Percentiles rank a stretch among this genome's conserved stretches.
Evolutionary conservation across 2,888 invertebrate species (phyloP).

Genomic region (Phyllotreta striolata): DNA sequence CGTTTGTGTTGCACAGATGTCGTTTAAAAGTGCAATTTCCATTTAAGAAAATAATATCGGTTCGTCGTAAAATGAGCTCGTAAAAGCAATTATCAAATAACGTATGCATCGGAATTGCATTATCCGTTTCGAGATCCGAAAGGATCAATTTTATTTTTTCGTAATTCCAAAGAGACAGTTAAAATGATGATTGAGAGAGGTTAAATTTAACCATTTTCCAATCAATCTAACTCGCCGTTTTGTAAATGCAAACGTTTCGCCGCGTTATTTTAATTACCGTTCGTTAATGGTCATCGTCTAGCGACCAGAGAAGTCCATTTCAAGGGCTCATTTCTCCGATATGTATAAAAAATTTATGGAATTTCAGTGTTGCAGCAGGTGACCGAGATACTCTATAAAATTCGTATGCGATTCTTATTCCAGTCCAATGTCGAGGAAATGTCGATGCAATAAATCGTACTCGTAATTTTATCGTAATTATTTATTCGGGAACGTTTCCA

Average conservation of each 20-base stretch:
- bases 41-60: slow-evolving; percentile 38
- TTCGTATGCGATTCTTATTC: too few species aligned
- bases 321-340: slow-evolving; percentile 22
- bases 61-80: slow-evolving; percentile 15
- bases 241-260: too few species aligned
- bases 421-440: neutral
- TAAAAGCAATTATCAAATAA: neutral
- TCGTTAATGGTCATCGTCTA: neutral
- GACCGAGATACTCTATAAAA: too few species aligned
- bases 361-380: slow-evolving; percentile 26
- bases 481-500: slow-evolving; percentile 26
- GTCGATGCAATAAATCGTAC: neutral
- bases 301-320: slow-evolving; percentile 17
- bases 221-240: too few species aligned
- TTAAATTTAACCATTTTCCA: too few species aligned
- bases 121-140: slow-evolving; percentile 20
- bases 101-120: neutral
- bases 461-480: neutral
- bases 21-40: slow-evolving; percentile 43
- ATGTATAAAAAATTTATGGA: slow-evolving; percentile 25
- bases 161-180: too few species aligned
- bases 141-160: neutral
- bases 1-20: slow-evolving; percentile 45
- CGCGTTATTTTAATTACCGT: neutral
- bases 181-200: too few species aligned